Evolutionary conservation across 2,888 invertebrate species (phyloP), one percentile per base, ranked within the genome.

Genomic region (Drosophila mimetica): DNA sequence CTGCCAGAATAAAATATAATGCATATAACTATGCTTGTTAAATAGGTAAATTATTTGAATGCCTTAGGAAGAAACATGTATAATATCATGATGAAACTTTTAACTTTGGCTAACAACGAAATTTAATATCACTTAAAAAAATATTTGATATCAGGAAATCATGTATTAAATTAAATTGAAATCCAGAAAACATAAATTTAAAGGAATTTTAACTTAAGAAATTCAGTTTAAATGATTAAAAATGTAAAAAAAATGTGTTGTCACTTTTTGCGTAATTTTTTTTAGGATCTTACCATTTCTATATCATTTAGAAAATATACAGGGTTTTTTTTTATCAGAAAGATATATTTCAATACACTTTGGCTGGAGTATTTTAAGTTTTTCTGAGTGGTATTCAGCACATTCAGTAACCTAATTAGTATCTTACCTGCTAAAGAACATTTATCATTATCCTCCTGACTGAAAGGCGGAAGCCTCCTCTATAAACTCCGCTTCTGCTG

Each of bases 391-490:
- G 9, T 5, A 5, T 25, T 2, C 4, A 16, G 18, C 36, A 55
- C 25, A 25, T 30, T 37, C 18, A 20, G 37, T 52, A 52, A 30
- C 52, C 57, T 39, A 57, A 57, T 57, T 57, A 57, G 53, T 53
- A 39, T 3, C 30, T 20, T 6, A 20, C 6, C 53, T 20, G 13
- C 14, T 11, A 6, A 57, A 13, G 13, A 34, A 14, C 55, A 34
- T 42, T 34, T 28, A 42, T 55, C 34, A 59, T 59, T 37, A 58
- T 58, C 44, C 5, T 44, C 2, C 13, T 9, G 30, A 8, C 14
- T 20, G 39, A n/a, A 14, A n/a, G 20, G 3, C 11, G 18, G 28
- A 30, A n/a, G 22, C 22, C 51, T n/a, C 18, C 51, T n/a, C 63
- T 52, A 14, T 44, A 51, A 48, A 61, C 20, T 50, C 20, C 16